A percentile compares a stretch with the other conserved stretches of the same genome.
Evolutionary conservation across 1,140 invertebrate genomes (phyloP).

Genomic region (Holcopasites calliopsidis): DNA sequence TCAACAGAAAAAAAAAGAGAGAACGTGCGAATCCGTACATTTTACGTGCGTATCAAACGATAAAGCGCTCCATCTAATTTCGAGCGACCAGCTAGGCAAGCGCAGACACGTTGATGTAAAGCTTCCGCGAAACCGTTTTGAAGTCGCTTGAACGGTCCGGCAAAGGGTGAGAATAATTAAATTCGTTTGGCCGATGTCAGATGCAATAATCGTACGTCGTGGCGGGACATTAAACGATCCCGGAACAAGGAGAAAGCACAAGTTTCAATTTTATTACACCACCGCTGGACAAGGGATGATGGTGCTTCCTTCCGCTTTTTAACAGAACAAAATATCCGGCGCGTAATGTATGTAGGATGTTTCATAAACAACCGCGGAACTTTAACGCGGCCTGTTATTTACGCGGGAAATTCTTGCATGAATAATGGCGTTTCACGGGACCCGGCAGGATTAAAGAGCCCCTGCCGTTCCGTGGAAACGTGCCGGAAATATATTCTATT

Average conservation of each 20-base stretch:
- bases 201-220: neutral
- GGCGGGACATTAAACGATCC: neutral
- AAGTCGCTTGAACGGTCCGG: neutral
- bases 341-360: slow-evolving; percentile 33
- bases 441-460: slow-evolving; percentile 15
- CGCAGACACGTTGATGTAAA: neutral
- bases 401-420: slow-evolving; percentile 33
- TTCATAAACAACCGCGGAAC: slow-evolving; percentile 38
- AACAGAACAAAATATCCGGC: slow-evolving; percentile 12
- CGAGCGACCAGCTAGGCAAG: neutral
- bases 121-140: no score
- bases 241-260: slow-evolving; percentile 10
- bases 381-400: slow-evolving; percentile 42
- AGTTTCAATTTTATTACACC: slow-evolving; percentile 28
- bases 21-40: neutral
- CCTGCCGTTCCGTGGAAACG: neutral
- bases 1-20: slow-evolving; percentile 1
- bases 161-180: slow-evolving; percentile 9
- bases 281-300: no score
- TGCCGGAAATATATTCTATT: neutral
- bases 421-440: slow-evolving; percentile 28
- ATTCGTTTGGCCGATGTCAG: neutral
- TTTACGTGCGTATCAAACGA: neutral
- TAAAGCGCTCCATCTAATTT: neutral
- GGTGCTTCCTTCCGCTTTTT: slow-evolving; percentile 1